Evolutionary conservation across 2,797 vertebrate species (phyloP).

Genomic region (Ammospiza maritima): DNA sequence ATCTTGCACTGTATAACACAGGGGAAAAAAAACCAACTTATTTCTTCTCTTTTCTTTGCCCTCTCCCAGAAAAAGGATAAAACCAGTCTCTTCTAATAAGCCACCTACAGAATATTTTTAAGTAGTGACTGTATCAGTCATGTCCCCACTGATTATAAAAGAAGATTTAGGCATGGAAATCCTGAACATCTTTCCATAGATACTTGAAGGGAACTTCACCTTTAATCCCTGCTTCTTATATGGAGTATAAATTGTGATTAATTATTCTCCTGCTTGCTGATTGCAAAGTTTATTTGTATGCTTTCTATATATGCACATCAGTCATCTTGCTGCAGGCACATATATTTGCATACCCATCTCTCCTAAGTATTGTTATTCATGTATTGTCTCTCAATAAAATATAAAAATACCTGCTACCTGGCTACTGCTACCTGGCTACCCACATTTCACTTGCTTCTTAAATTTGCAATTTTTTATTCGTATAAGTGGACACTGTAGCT

Average conservation of each 20-base stretch:
- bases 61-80: neutral
- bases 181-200: neutral
- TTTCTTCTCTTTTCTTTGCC: neutral
- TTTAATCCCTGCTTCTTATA: neutral
- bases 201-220: neutral
- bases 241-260: neutral
- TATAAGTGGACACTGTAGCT: neutral
- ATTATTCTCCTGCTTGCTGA: neutral
- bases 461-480: neutral
- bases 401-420: neutral
- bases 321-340: neutral
- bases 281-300: neutral
- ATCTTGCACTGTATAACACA: neutral
- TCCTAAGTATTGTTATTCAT: neutral
- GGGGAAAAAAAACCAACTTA: accelerated
- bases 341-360: neutral
- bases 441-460: neutral
- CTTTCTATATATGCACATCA: neutral
- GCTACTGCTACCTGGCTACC: neutral
- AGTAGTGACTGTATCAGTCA: neutral
- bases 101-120: neutral
- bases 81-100: neutral
- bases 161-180: neutral
- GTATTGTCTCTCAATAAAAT: neutral
- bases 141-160: neutral